These are phyloP conservation scores for Diorhabda carinulata DNA, from an alignment of 1,140 invertebrate species.

Conservation along the genomic window DNA sequence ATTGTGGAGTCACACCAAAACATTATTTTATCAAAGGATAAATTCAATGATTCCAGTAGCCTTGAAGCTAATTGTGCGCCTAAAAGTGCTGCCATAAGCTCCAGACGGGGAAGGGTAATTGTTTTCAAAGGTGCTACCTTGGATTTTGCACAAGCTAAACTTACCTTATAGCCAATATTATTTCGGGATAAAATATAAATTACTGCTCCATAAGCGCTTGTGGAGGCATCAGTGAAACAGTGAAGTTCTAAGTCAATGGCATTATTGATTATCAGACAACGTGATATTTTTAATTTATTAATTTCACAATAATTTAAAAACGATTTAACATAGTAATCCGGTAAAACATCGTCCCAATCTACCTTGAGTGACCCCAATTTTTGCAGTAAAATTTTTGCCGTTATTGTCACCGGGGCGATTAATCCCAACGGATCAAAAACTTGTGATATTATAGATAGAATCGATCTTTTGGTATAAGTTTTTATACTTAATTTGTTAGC, in stretches of 20 bases:
- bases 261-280: conserved; percentile 5
- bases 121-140: conserved; percentile 39
- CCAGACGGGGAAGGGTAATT: conserved; percentile 35
- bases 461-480: conserved; percentile 23
- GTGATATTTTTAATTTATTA: conserved; percentile 9
- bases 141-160: conserved; percentile 38
- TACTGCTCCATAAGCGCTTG: conserved; percentile 38
- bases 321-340: conserved; percentile 5
- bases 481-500: not conserved
- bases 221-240: conserved; percentile 43
- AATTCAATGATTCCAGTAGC: conserved; percentile 16
- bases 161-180: conserved; percentile 11
- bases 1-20: conserved; percentile 49
- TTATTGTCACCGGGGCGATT: conserved; percentile 45
- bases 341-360: conserved; percentile 25
- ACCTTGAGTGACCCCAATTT: conserved; percentile 41
- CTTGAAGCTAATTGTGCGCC: conserved; percentile 25
- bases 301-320: conserved; percentile 19
- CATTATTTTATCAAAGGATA: conserved; percentile 16
- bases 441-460: conserved; percentile 26
- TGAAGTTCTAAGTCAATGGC: conserved; percentile 22
- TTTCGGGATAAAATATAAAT: conserved; percentile 34
- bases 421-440: conserved; percentile 48
- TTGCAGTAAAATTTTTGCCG: conserved; percentile 50
- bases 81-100: conserved; percentile 32